Evolutionary conservation across 2,888 invertebrate species (phyloP), one percentile per base, ranked within the genome.

Genomic region (Gandaritis pyraliata): DNA sequence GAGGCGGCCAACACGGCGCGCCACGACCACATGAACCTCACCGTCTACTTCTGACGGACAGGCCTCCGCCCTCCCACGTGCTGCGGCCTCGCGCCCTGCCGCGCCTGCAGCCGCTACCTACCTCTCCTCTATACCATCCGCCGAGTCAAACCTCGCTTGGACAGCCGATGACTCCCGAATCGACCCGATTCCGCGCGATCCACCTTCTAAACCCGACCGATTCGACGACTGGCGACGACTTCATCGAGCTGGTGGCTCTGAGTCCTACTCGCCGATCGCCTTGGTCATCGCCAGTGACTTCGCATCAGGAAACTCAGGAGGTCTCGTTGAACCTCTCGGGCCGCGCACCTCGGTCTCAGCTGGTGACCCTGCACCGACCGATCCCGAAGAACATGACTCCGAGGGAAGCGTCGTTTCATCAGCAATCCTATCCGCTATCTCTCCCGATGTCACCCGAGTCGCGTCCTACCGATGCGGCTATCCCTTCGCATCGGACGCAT

Each of bases 21-120:
- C 49, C 87, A 87, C 59, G 95, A 94, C 69, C 94, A 94, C 82
- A 93, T 94, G 83, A 95, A 95, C 85, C 93, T 95, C 76, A 95
- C 95, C 62, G 95, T 95, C n/a, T 95, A 95, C 87, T 95, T 95
- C 86, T 95, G 38, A 23, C 43, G 13, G 8, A 1, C 1, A 11
- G 7, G 7, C 8, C 33, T 1, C 33, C 33, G 33, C 33, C 10
- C 0, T 2, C 33, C 33, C 33, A 11, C 23, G 23, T 23, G 1
- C 23, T 2, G 29, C 54, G 23, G 10, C 36, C 7, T 6, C 18
- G 39, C 29, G 2, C n/a, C n/a, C n/a, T 29, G 30, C 56, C 10
- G 11, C 38, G 13, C 45, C 45, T 18, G 30, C 46, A 8, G 6
- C 7, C 38, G 23, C 46, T n/a, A 8, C 47, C 47, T n/a, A 11